phyloP scores from a whole-genome alignment of 2,113 vertebrate genomes.

The Hydrochoerus hydrochaeris region DNA sequence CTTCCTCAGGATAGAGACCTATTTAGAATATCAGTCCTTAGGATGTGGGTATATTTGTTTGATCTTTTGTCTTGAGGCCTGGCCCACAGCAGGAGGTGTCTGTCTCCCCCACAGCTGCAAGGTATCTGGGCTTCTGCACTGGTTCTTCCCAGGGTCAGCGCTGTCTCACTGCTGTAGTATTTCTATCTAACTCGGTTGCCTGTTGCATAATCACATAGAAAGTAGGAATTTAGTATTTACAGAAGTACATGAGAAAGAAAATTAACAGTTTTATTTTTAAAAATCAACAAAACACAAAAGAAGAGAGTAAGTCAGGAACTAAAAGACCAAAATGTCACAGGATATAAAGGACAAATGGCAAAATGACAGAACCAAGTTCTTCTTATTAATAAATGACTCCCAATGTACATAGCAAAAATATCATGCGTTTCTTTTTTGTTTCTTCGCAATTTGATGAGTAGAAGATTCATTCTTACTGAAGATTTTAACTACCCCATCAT shows the following conservation, averaged over 20 bases:
- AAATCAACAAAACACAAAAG: neutral
- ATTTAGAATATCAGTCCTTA: no score
- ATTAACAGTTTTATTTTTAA: neutral
- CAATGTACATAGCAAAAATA: neutral
- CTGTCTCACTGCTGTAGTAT: no score
- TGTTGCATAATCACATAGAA: neutral
- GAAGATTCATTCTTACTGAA: neutral
- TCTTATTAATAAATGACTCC: neutral
- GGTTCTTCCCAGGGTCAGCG: no score
- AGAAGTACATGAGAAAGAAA: neutral
- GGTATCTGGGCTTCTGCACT: no score
- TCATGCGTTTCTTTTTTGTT: neutral
- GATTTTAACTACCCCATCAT: neutral
- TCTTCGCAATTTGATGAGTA: neutral
- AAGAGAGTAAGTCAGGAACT: neutral
- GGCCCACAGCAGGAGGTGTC: no score
- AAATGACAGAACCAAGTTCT: neutral
- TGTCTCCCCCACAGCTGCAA: no score
- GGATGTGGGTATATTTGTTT: no score
- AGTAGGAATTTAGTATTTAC: neutral
- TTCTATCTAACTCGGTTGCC: no score
- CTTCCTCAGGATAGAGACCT: no score
- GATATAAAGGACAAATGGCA: neutral
- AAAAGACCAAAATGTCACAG: neutral
- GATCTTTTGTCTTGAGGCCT: no score